Conservation (phyloP, 92 coral and sea anemone species). For the Epizoanthus stellaris region DNA sequence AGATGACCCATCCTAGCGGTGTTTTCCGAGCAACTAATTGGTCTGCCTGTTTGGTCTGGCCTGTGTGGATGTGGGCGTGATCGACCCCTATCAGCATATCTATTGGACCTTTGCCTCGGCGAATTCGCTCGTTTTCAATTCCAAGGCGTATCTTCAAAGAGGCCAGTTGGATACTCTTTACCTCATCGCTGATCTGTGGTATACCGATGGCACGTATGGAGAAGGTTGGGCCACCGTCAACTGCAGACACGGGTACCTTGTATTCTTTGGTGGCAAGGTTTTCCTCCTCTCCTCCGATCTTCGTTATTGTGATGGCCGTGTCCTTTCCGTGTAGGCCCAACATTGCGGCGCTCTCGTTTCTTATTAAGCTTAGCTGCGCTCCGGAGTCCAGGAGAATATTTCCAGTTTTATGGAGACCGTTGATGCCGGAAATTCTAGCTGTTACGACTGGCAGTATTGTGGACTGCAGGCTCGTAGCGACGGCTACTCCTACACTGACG, state of each 20-base stretch:
- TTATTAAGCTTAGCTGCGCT: conserved; percentile 55
- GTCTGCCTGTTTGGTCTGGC: conserved; percentile 54
- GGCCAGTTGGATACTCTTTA: conserved; percentile 29
- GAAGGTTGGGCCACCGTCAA: conserved; percentile 45
- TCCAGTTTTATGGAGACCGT: conserved; percentile 31
- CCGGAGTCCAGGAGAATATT: conserved; percentile 54
- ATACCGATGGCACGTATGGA: conserved; percentile 59
- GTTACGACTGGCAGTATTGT: conserved; percentile 51
- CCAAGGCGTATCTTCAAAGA: conserved; percentile 36
- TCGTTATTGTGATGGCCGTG: conserved; percentile 10
- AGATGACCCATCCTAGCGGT: conserved; percentile 72
- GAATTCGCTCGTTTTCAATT: conserved; percentile 40
- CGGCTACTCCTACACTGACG: conserved; percentile 46
- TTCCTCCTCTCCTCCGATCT: conserved; percentile 56
- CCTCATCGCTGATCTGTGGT: conserved; percentile 59
- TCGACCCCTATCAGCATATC: conserved; percentile 69
- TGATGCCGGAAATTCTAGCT: conserved; percentile 36
- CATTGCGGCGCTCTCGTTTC: conserved; percentile 58
- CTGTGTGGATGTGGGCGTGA: conserved; percentile 62
- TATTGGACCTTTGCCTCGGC: conserved; percentile 49
- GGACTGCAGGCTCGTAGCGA: conserved; percentile 17
- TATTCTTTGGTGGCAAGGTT: conserved; percentile 52
- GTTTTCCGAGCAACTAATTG: conserved; percentile 61
- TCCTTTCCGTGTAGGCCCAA: conserved; percentile 50
- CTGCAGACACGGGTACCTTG: conserved; percentile 44